phyloP scores from a whole-genome alignment of 2,888 invertebrate genomes.

The Cephus sareptanus region DNA sequence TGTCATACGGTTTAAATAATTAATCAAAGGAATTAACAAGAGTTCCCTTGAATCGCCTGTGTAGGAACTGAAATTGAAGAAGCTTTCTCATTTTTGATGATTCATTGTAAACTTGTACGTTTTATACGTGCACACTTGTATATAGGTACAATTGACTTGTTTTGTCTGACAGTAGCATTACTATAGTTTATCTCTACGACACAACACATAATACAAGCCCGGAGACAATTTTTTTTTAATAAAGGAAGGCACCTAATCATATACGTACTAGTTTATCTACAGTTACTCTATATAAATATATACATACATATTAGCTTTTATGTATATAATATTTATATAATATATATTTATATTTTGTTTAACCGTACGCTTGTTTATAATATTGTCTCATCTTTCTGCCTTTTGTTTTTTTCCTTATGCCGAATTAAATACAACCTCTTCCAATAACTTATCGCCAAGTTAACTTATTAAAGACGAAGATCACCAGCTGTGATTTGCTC shows the following conservation, averaged over 20 bases:
- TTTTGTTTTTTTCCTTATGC: constrained; percentile 20
- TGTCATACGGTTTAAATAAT: background rate
- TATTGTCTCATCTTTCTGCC: constrained; percentile 43
- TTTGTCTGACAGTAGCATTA: constrained; percentile 27
- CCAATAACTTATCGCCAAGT: constrained; percentile 18
- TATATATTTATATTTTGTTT: constrained; percentile 27
- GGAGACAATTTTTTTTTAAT: constrained; percentile 35
- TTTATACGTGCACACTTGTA: background rate
- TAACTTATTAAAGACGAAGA: constrained; percentile 34
- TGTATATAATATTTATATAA: constrained; percentile 22
- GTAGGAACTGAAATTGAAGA: constrained; percentile 35
- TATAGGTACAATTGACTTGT: constrained; percentile 30
- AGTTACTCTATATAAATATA: constrained; percentile 38
- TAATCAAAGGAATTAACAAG: background rate
- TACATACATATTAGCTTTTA: constrained; percentile 16
- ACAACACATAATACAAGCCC: constrained; percentile 39
- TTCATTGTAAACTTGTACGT: background rate
- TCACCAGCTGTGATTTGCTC: constrained; percentile 11
- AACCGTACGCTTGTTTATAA: constrained; percentile 32
- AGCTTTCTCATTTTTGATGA: constrained; percentile 20
- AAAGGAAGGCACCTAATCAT: constrained; percentile 60
- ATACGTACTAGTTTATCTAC: constrained; percentile 46
- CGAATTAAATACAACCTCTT: constrained; percentile 25
- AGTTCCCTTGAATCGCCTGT: background rate
- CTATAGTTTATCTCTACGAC: constrained; percentile 25